Percentiles rank a stretch among this genome's conserved stretches.
These are phyloP conservation scores for Prionace glauca DNA, from an alignment of 2,797 vertebrate species.

Conservation along the genomic window DNA sequence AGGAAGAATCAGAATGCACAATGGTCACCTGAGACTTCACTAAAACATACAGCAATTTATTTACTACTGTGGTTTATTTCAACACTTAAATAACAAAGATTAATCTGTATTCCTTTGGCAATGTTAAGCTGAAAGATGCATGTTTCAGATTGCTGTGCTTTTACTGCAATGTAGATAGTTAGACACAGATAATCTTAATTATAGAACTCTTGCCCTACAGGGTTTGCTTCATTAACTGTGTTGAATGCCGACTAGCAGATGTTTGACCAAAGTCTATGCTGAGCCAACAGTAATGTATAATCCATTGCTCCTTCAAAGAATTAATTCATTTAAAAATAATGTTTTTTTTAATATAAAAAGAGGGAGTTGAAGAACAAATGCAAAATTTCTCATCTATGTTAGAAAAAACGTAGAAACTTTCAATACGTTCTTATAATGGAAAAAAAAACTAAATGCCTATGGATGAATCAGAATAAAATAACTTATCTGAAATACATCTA, in stretches of 20 bases:
- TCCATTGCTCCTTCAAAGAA: not conserved
- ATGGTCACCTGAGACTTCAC: not conserved
- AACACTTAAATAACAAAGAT: not conserved
- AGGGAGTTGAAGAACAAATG: not conserved
- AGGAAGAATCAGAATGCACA: not conserved
- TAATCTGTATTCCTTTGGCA: not conserved
- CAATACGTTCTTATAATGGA: not conserved
- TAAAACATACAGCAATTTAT: not conserved
- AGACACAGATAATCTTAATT: slow-evolving; percentile 14
- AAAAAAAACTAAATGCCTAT: not conserved
- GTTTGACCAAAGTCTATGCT: not conserved
- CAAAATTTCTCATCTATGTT: not conserved
- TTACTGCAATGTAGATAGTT: not conserved
- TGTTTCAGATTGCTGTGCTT: not conserved
- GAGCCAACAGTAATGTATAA: not conserved
- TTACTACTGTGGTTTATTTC: not conserved
- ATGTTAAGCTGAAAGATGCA: slow-evolving; percentile 7
- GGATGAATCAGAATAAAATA: not conserved
- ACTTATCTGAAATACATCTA: not conserved
- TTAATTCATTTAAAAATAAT: not conserved
- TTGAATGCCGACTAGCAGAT: too few species aligned
- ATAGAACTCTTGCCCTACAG: not conserved
- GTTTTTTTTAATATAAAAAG: not conserved
- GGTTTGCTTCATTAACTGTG: not conserved
- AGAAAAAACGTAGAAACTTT: not conserved